Evolutionary conservation across 2,113 vertebrate genomes (phyloP).

Genomic region (Gasterosteus nipponicus): DNA sequence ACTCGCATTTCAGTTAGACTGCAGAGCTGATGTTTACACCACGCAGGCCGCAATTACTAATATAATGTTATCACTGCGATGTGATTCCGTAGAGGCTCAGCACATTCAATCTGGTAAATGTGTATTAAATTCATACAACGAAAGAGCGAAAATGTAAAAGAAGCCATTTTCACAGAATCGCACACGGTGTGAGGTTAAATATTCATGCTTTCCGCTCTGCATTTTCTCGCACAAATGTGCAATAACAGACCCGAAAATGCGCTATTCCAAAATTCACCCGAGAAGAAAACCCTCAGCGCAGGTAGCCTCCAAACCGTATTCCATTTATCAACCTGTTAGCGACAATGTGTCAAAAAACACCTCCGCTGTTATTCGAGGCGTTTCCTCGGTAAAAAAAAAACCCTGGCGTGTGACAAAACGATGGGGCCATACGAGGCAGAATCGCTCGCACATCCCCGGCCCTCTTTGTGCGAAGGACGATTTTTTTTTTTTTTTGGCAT

Average conservation of each 20-base stretch:
- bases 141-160: neutral
- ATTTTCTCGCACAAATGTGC: slow-evolving; percentile 62
- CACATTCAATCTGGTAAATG: slow-evolving; percentile 3
- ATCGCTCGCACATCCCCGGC: slow-evolving; percentile 65
- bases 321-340: neutral
- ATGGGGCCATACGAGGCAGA: slow-evolving; percentile 49
- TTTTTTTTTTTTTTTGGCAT: slow-evolving; percentile 46
- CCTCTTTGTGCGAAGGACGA: slow-evolving; percentile 74
- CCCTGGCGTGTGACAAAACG: slow-evolving; percentile 59
- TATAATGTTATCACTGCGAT: slow-evolving; percentile 23
- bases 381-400: slow-evolving; percentile 63
- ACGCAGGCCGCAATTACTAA: slow-evolving; percentile 52
- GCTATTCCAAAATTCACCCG: slow-evolving; percentile 54
- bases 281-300: slow-evolving; percentile 3
- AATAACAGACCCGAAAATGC: slow-evolving; percentile 68
- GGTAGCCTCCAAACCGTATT: neutral
- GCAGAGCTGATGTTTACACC: slow-evolving; percentile 60
- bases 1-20: slow-evolving; percentile 10
- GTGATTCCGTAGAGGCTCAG: slow-evolving; percentile 14
- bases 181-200: slow-evolving; percentile 35
- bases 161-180: neutral
- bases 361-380: slow-evolving; percentile 59
- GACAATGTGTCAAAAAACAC: slow-evolving; percentile 17
- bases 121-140: neutral
- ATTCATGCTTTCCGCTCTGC: slow-evolving; percentile 26